Conservation (phyloP, 2,797 vertebrate genomes). For the Mus minutoides region DNA sequence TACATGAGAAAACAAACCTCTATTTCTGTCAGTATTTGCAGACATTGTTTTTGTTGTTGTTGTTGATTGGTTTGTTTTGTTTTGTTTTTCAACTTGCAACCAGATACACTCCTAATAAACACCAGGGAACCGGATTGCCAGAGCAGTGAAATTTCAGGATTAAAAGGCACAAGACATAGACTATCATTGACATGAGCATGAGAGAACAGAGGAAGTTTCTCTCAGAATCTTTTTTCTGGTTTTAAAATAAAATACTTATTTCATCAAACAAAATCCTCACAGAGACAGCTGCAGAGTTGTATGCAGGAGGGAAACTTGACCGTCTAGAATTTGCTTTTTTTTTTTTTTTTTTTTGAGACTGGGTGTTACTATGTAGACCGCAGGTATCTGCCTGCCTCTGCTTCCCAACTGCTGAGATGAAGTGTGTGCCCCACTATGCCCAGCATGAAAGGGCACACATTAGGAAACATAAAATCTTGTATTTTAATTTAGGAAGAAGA, state of each 20-base stretch:
- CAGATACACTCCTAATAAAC: constrained; percentile 6
- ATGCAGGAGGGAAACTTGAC: background rate
- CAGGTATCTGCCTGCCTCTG: background rate
- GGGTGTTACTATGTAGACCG: background rate
- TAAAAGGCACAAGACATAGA: background rate
- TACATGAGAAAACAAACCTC: constrained; percentile 12
- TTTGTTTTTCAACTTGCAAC: background rate
- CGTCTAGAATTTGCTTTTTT: background rate
- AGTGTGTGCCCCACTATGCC: no score
- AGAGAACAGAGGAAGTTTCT: background rate
- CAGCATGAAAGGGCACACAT: background rate
- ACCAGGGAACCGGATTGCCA: background rate
- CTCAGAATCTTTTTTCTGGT: background rate
- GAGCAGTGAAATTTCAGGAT: constrained; percentile 39
- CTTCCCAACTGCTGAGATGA: background rate
- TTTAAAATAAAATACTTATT: background rate
- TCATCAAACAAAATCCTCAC: constrained; percentile 43
- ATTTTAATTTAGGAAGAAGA: constrained; percentile 22
- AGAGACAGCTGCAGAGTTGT: background rate
- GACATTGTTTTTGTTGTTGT: no score
- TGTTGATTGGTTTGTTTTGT: no score
- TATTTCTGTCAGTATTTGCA: background rate
- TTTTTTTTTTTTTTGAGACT: background rate
- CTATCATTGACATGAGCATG: background rate
- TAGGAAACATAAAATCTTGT: background rate